Base-by-base conservation (phyloP, 2,888 invertebrate genomes). In the Drosophila nr. medialis region DNA sequence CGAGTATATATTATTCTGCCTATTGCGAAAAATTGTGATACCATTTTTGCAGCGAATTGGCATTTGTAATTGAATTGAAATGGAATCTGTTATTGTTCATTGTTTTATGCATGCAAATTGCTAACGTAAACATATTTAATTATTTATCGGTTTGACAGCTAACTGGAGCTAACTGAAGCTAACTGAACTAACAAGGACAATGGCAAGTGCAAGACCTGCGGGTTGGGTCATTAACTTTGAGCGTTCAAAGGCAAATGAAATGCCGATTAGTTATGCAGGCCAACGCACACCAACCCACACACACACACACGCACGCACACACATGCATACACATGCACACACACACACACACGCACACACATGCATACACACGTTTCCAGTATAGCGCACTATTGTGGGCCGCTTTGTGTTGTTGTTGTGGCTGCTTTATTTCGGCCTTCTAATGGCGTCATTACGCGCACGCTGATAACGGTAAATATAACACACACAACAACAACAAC, bases 371-470 rank as follows among this genome's bases (percentile, higher is more conserved):
- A 45, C 4, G 5, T 13, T 15, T 13, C 8, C 30, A n/a, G n/a
- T 30, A 34, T 34, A 32, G 34, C 64, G 13, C 61, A 65, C 45
- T 38, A 40, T 50, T 77, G 49, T 55, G 45, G 32, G 27, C 40
- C 51, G 32, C 21, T 6, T 42, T 42, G n/a, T 10, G 18, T 32
- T n/a, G 49, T 45, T 64, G 15, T 61, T 45, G 27, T 27, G 49
- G 24, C 13, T 53, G 34, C 32, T 56, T 27, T 62, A 4, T 36
- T 42, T 58, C 49, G 54, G 36, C 48, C 80, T 49, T 62, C 30
- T 68, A 54, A 68, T 65, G 81, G 72, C 78, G 77, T 80, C 77
- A 78, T 80, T 72, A 80, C 56, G 81, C 55, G 36, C 63, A 40
- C 68, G 61, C 50, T 70, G 71, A 80, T 72, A 80, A 72, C 77